A percentile compares a stretch with the other conserved stretches of the same genome.
Conservation (phyloP, 2,888 invertebrate genomes). For the Melanostoma mellinum region DNA sequence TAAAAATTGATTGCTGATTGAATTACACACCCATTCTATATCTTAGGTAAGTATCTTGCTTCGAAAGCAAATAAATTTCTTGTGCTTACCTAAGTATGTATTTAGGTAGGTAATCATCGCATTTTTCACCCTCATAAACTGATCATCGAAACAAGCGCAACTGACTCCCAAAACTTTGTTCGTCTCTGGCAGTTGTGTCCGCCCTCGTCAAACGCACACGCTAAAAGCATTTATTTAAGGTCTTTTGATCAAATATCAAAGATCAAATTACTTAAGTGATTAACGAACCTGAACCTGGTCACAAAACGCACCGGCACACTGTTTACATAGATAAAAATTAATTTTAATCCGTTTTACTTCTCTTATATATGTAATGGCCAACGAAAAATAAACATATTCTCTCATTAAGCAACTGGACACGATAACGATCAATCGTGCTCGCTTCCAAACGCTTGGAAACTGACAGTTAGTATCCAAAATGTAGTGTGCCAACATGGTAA, state of each 20-base stretch:
- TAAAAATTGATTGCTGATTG: conserved; percentile 39
- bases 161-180: conserved; percentile 40
- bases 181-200: conserved; percentile 12
- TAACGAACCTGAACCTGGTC: conserved; percentile 76
- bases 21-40: conserved; percentile 54
- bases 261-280: conserved; percentile 78
- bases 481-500: conserved; percentile 64
- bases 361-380: conserved; percentile 27
- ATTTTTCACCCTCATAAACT: conserved; percentile 61
- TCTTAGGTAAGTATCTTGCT: conserved; percentile 8
- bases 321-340: conserved; percentile 10
- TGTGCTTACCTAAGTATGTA: conserved; percentile 4
- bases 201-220: conserved; percentile 47
- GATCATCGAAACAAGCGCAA: conserved; percentile 8
- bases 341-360: conserved; percentile 41
- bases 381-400: conserved; percentile 19
- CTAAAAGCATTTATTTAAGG: conserved; percentile 58
- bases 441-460: conserved; percentile 25
- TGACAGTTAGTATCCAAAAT: conserved; percentile 39
- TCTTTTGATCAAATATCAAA: conserved; percentile 73
- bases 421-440: conserved; percentile 58
- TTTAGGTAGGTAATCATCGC: conserved; percentile 41
- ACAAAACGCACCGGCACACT: conserved; percentile 37
- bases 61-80: background rate
- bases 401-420: conserved; percentile 60